phyloP scores from a whole-genome alignment of 2,113 vertebrate genomes.

The Gallinago media region DNA sequence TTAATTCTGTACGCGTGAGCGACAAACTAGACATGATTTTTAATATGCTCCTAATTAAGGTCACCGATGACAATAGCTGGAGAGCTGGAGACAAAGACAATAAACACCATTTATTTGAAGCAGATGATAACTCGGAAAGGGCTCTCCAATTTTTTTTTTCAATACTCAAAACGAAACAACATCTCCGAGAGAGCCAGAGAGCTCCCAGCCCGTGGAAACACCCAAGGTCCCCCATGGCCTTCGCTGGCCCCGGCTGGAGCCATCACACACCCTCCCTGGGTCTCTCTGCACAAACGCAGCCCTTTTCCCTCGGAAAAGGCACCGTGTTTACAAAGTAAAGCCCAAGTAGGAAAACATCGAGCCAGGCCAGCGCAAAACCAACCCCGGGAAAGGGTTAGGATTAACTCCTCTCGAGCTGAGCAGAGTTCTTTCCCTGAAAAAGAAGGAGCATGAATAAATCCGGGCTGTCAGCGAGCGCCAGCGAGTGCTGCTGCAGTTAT shows the following conservation, averaged over 20 bases:
- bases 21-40: not conserved
- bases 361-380: not conserved
- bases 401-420: not conserved
- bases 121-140: slow-evolving; percentile 55
- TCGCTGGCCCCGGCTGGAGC: not conserved
- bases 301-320: not conserved
- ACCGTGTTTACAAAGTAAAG: not conserved
- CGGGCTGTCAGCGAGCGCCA: not conserved
- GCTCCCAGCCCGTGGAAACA: not conserved
- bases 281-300: not conserved
- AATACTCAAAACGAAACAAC: not conserved
- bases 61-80: not conserved
- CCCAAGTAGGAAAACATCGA: not conserved
- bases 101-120: slow-evolving; percentile 63
- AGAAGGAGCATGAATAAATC: not conserved
- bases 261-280: not conserved
- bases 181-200: not conserved
- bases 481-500: not conserved
- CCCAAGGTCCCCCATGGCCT: not conserved
- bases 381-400: not conserved
- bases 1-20: not conserved
- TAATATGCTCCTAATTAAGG: not conserved
- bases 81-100: slow-evolving; percentile 26
- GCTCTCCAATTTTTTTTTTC: not conserved
- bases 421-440: not conserved